phyloP scores from a whole-genome alignment of 1,140 invertebrate genomes.

The Drosophila ambigua region DNA sequence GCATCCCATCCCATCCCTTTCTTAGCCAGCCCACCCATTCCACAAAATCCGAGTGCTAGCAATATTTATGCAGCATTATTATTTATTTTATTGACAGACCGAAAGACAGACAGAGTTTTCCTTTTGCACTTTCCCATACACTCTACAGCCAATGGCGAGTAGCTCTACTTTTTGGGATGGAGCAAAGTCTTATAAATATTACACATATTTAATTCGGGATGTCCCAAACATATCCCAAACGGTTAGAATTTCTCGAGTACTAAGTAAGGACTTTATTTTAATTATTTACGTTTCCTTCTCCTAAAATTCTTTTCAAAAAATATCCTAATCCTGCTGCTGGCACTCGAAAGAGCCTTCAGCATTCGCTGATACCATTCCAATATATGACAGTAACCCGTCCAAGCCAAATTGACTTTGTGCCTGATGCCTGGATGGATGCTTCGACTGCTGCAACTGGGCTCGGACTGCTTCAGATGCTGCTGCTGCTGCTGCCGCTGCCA shows the following conservation, averaged over 20 bases:
- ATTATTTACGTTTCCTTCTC: too few relatives aligned
- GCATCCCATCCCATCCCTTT: background rate
- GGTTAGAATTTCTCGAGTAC: too few relatives aligned
- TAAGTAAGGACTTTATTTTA: too few relatives aligned
- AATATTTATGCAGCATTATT: slow-evolving; percentile 80
- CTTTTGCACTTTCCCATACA: slow-evolving; percentile 50
- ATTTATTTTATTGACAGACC: slow-evolving; percentile 79
- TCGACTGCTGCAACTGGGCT: slow-evolving; percentile 44
- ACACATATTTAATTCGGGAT: too few relatives aligned
- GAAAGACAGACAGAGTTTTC: slow-evolving; percentile 10
- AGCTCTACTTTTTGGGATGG: background rate
- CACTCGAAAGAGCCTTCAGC: slow-evolving; percentile 13
- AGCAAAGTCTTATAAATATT: background rate
- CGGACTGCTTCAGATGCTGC: slow-evolving; percentile 39
- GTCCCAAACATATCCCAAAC: too few relatives aligned
- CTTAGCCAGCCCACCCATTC: slow-evolving; percentile 10
- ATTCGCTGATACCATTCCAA: slow-evolving; percentile 4
- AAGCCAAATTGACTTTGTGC: slow-evolving; percentile 52
- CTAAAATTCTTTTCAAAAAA: too few relatives aligned
- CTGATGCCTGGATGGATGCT: slow-evolving; percentile 44
- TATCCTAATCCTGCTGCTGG: too few relatives aligned
- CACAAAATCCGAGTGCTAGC: slow-evolving; percentile 41
- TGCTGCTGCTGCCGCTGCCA: slow-evolving; percentile 40
- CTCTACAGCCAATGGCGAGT: slow-evolving; percentile 32
- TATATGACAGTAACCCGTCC: slow-evolving; percentile 34